Base-by-base conservation (phyloP, 2,797 vertebrate genomes). In the Cyclura pinguis region DNA sequence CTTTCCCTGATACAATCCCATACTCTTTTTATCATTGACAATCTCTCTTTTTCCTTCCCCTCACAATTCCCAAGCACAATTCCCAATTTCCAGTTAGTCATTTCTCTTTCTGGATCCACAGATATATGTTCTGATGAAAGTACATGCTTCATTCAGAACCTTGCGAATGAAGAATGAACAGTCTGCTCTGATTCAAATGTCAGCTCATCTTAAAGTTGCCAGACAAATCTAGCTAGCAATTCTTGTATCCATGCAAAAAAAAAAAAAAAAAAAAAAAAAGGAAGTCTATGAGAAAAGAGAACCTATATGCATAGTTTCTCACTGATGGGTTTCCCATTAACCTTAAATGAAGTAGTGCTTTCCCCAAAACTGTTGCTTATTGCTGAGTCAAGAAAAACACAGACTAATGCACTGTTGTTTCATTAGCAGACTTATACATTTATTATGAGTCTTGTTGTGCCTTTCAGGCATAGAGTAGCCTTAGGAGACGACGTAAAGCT, bases 391-490 rank as follows among this genome's bases (percentile, higher is more conserved):
- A 89, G 12, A 18, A 87, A 10, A 90, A 38, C 42, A 82, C 32
- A 64, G 74, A 2, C 52, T 86, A 88, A 89, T 90, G 10, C 13
- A 3, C 3, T 1, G 84, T 47, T 87, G 32, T 69, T 89, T 13
- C 1, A 27, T 52, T 89, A 89, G 24, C 38, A 78, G 47, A 10
- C 73, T 93, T 38, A 80, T 83, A 86, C 87, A 32, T 69, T 74
- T 22, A 22, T 76, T 14, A 13, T 14, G 22, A 76, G 76, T 38
- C 24, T 76, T 22, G 64, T 62, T 85, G 80, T 85, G 22, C 42
- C 88, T 74, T 50, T 91, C 89, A 12, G 2, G 59, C 18, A 35
- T 29, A 42, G 13, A 20, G 20, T 29, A 91, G 42, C n/a, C 84
- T 87, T 87, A 69, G 64, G 73, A 29, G 32, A 12, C 13, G 64